Evolutionary conservation across 1,140 invertebrate genomes (phyloP), one percentile per base, ranked within the genome.

Genomic region (Drosophila kikkawai): DNA sequence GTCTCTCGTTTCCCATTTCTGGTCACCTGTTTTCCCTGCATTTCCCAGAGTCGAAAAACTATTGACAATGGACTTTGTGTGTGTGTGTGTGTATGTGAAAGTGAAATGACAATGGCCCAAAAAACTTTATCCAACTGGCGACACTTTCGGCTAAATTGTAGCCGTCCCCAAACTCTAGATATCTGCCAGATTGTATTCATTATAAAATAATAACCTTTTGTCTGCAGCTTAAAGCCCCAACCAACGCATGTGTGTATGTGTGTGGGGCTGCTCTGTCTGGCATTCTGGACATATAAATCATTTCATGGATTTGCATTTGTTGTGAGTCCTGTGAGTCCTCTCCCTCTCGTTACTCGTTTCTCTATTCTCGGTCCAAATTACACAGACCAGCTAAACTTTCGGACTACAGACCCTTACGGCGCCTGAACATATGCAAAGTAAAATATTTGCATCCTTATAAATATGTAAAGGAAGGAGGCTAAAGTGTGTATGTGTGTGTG

Each of bases 361-460:
- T 36, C 50, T 36, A 44, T 15, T 59, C 37, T 44, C 78, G 77
- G 77, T 73, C 12, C 82, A 81, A 79, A 71, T 85, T 82, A 86
- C 82, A 86, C 69, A 69, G 67, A 59, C 67, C 57, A 65, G 63
- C 57, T 36, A 48, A 63, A 44, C 59, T 70, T 63, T 75, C 58
- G 64, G 17, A 19, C 19, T 29, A 6, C 48, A 5, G 13, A 7
- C 17, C 57, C 32, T 2, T 1, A 8, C 17, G 37, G 19, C 41
- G 26, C 47, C 26, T 74, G 41, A 51, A 92, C 91, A 92, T 92
- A 92, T 92, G 91, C 91, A 90, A 92, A 92, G 91, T 90, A 76
- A 92, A 91, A 92, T 92, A 92, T 92, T 92, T 92, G 87, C 91
- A 92, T 92, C 79, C 91, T 92, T 92, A 92, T 92, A 92, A 92